phyloP scores from a whole-genome alignment of 2,888 invertebrate genomes.

The Drosophila incognita region DNA sequence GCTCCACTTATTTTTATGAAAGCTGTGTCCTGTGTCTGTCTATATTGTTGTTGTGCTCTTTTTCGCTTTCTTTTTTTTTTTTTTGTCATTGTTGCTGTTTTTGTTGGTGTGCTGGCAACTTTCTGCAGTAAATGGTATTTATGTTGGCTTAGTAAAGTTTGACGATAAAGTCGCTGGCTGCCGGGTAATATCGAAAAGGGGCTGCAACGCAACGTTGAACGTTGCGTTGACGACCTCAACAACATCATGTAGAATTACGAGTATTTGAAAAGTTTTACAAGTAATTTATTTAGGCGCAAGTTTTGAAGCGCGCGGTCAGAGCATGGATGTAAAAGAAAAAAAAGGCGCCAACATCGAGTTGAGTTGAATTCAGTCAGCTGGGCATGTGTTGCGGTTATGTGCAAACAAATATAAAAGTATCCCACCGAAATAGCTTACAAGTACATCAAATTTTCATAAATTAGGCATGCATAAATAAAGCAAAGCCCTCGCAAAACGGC shows the following conservation, averaged over 20 bases:
- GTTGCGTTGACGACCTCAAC: constrained; percentile 78
- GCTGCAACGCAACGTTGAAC: constrained; percentile 23
- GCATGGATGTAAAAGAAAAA: constrained; percentile 26
- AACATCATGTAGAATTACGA: constrained; percentile 81
- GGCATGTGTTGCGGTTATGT: constrained; percentile 76
- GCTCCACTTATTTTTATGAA: constrained; percentile 66
- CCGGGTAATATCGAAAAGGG: constrained; percentile 54
- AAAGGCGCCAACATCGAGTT: constrained; percentile 31
- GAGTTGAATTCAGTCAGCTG: constrained; percentile 24
- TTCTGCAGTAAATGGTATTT: constrained; percentile 80
- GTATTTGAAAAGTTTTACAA: constrained; percentile 80
- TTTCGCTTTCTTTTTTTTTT: constrained; percentile 11
- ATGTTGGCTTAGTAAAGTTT: constrained; percentile 80
- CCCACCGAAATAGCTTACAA: constrained; percentile 78
- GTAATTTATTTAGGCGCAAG: constrained; percentile 81
- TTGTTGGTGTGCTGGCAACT: constrained; percentile 64
- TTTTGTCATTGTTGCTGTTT: constrained; percentile 17
- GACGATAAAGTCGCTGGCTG: constrained; percentile 62
- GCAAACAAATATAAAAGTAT: constrained; percentile 79
- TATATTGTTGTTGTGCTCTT: constrained; percentile 6
- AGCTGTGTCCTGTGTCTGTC: constrained; percentile 36
- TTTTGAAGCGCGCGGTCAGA: constrained; percentile 68
- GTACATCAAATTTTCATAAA: constrained; percentile 81
- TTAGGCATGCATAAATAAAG: constrained; percentile 78
- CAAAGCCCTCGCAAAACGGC: constrained; percentile 34